Evolutionary conservation across 1,140 invertebrate genomes (phyloP).

Genomic region (Microvelia longipes): DNA sequence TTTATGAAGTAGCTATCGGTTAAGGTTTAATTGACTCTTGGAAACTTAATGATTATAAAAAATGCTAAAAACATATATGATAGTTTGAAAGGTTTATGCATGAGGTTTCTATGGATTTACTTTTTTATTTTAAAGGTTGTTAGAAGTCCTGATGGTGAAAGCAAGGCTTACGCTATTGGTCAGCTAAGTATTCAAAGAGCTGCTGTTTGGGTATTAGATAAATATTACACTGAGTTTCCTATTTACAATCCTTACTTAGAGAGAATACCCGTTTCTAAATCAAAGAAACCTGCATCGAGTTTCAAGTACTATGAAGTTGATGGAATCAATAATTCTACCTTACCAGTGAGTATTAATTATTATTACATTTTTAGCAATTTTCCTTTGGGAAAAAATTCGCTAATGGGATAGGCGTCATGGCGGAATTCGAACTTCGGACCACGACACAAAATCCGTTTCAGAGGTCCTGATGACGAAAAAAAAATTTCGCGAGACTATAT

Average conservation of each 20-base stretch:
- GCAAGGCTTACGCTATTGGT: slow-evolving; percentile 69
- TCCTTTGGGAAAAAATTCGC: no score
- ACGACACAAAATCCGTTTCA: no score
- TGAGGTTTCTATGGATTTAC: no score
- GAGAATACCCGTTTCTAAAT: slow-evolving; percentile 69
- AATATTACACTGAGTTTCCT: slow-evolving; percentile 90
- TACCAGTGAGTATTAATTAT: slow-evolving; percentile 31
- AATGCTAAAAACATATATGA: no score
- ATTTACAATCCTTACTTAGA: slow-evolving; percentile 95
- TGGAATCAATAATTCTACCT: slow-evolving; percentile 48
- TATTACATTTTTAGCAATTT: background rate
- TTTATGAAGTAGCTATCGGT: no score
- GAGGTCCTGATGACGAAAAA: no score
- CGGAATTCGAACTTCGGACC: no score
- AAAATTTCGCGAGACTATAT: no score
- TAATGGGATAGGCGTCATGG: no score
- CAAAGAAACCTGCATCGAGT: slow-evolving; percentile 56
- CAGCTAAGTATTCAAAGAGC: slow-evolving; percentile 88
- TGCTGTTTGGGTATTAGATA: slow-evolving; percentile 82
- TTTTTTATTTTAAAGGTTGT: slow-evolving; percentile 40
- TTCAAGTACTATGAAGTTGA: slow-evolving; percentile 97
- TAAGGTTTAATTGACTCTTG: background rate
- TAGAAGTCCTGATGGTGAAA: slow-evolving; percentile 84
- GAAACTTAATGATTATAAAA: no score
- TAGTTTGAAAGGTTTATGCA: no score